phyloP scores from a whole-genome alignment of 2,888 invertebrate genomes.

The Salpingus planirostris region DNA sequence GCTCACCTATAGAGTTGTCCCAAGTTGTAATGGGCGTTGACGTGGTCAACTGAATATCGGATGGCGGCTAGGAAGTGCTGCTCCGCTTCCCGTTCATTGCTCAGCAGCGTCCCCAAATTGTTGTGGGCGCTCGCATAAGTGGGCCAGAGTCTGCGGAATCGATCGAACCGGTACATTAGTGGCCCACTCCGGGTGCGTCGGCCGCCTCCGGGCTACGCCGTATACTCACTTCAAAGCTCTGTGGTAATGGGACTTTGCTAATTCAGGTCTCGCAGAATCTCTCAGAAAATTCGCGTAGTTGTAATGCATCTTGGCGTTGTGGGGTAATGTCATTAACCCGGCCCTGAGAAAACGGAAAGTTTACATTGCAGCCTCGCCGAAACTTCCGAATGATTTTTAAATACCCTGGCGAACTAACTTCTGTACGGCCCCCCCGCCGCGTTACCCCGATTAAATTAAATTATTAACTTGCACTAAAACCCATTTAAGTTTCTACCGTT shows the following conservation, averaged over 20 bases:
- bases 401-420: neutral
- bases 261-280: conserved; percentile 62
- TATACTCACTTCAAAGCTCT: conserved; percentile 66
- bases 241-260: conserved; percentile 69
- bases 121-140: conserved; percentile 80
- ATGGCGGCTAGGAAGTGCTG: conserved; percentile 67
- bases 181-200: no score
- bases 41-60: conserved; percentile 64
- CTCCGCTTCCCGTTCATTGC: conserved; percentile 60
- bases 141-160: conserved; percentile 80
- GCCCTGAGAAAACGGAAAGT: conserved; percentile 48
- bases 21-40: conserved; percentile 77
- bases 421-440: conserved; percentile 1
- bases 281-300: conserved; percentile 81
- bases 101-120: conserved; percentile 72
- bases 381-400: conserved; percentile 4
- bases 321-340: conserved; percentile 67
- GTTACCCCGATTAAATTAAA: conserved; percentile 2
- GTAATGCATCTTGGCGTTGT: conserved; percentile 86
- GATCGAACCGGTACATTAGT: no score
- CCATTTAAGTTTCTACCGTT: conserved; percentile 1
- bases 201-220: no score
- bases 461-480: conserved; percentile 1
- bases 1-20: conserved; percentile 72
- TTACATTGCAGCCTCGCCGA: conserved; percentile 2